A percentile compares a stretch with the other conserved stretches of the same genome.
Conservation (phyloP, 2,888 invertebrate species). For the Trachelus tabidus region DNA sequence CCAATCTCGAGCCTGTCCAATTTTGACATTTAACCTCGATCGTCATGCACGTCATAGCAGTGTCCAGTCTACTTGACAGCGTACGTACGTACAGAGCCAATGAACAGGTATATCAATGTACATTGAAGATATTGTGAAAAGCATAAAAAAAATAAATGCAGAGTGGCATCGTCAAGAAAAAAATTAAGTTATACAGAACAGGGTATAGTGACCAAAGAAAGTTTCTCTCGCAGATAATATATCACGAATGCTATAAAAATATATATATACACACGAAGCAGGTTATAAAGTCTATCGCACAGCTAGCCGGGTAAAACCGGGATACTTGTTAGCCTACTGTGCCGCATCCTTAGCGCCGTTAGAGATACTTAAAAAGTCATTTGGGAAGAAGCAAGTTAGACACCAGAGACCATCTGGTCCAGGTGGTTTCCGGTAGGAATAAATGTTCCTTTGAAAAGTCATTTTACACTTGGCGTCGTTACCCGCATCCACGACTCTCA, state of each 20-base stretch:
- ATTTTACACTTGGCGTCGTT: neutral
- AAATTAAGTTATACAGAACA: neutral
- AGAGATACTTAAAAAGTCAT: slow-evolving; percentile 38
- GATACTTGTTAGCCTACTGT: slow-evolving; percentile 29
- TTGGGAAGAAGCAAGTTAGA: slow-evolving; percentile 17
- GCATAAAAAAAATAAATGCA: neutral
- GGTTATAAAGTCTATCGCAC: neutral
- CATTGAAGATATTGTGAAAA: neutral
- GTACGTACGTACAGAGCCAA: neutral
- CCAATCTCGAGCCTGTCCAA: no score
- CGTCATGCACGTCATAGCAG: no score
- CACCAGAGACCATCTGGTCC: neutral
- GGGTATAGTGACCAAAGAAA: neutral
- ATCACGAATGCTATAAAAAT: neutral
- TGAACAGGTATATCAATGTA: neutral
- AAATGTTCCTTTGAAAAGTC: slow-evolving; percentile 1
- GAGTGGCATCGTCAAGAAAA: neutral
- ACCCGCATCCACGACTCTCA: slow-evolving; percentile 8
- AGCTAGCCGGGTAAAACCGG: slow-evolving; percentile 6
- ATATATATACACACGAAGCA: neutral
- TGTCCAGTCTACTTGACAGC: neutral
- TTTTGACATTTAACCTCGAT: no score
- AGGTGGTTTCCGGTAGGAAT: neutral
- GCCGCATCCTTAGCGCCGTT: slow-evolving; percentile 24
- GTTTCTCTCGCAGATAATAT: neutral